These are phyloP conservation scores for Drosophila sturtevanti DNA, from an alignment of 1,140 invertebrate genomes.

Conservation along the genomic window DNA sequence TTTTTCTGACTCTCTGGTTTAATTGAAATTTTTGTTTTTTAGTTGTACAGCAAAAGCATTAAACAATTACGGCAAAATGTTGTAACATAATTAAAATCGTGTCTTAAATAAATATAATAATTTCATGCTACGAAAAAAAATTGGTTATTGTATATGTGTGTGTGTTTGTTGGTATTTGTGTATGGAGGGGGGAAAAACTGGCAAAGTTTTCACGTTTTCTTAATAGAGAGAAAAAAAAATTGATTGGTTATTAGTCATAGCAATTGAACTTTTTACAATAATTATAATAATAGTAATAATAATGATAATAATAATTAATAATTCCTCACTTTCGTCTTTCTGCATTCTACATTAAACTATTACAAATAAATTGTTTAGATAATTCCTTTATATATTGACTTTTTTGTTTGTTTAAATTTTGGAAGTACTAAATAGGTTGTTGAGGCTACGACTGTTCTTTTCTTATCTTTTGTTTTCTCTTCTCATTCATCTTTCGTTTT, in stretches of 20 bases:
- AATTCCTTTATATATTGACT: conserved; percentile 45
- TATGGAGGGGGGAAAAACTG: conserved; percentile 19
- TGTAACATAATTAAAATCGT: conserved; percentile 74
- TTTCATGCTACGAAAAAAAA: conserved; percentile 57
- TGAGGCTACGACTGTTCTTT: conserved; percentile 60
- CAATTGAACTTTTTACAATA: conserved; percentile 8
- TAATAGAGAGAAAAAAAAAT: conserved; percentile 5
- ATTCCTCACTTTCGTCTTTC: conserved; percentile 20
- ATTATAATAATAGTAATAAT: conserved; percentile 4
- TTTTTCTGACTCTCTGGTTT: conserved; percentile 26
- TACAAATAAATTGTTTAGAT: conserved; percentile 71
- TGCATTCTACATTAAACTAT: conserved; percentile 71
- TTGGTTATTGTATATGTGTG: not conserved
- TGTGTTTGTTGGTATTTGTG: not conserved
- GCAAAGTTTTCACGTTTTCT: conserved; percentile 31
- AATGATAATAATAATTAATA: not conserved
- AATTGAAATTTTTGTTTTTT: conserved; percentile 21
- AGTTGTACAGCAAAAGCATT: conserved; percentile 60
- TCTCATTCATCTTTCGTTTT: not conserved
- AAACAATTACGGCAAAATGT: conserved; percentile 61
- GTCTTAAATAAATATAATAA: conserved; percentile 74
- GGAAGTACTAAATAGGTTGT: conserved; percentile 71
- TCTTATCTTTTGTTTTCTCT: conserved; percentile 25
- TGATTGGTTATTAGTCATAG: conserved; percentile 6
- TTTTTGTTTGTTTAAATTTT: conserved; percentile 47